Conservation (phyloP, 2,888 invertebrate genomes). For the Macroteleia sp. region DNA sequence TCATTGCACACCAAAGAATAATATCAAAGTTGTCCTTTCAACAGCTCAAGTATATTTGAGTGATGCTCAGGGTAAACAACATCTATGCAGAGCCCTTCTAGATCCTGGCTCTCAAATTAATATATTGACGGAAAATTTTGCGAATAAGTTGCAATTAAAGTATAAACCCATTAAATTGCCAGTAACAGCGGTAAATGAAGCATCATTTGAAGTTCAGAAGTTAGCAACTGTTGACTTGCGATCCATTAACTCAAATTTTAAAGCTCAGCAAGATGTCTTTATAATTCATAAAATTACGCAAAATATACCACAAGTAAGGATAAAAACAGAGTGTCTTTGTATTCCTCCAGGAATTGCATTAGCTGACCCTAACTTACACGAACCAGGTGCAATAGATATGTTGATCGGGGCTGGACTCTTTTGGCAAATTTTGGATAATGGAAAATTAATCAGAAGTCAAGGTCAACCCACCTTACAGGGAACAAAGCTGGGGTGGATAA, state of each 20-base stretch:
- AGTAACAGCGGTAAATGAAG: not conserved
- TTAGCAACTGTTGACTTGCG: not conserved
- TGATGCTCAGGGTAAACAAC: too few relatives aligned
- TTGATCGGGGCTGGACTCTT: conserved; percentile 4
- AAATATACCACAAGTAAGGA: conserved; percentile 8
- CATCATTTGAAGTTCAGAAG: not conserved
- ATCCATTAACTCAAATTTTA: not conserved
- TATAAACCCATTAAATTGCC: not conserved
- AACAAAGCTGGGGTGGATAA: too few relatives aligned
- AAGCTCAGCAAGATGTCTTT: not conserved
- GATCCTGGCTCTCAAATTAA: conserved; percentile 9
- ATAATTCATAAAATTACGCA: not conserved
- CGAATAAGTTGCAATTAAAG: not conserved
- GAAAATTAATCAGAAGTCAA: not conserved
- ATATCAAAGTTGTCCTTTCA: not conserved
- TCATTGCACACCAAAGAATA: not conserved
- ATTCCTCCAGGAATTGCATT: conserved; percentile 1
- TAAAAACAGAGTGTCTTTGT: not conserved
- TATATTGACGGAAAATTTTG: conserved; percentile 10
- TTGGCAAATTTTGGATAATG: not conserved
- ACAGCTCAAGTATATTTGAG: conserved; percentile 1
- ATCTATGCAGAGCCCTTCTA: not conserved
- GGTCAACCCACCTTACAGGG: not conserved
- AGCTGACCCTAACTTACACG: not conserved
- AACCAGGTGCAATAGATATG: conserved; percentile 1